Evolutionary conservation across 2,888 invertebrate genomes (phyloP), one percentile per base, ranked within the genome.

Genomic region (Pomacea canaliculata): DNA sequence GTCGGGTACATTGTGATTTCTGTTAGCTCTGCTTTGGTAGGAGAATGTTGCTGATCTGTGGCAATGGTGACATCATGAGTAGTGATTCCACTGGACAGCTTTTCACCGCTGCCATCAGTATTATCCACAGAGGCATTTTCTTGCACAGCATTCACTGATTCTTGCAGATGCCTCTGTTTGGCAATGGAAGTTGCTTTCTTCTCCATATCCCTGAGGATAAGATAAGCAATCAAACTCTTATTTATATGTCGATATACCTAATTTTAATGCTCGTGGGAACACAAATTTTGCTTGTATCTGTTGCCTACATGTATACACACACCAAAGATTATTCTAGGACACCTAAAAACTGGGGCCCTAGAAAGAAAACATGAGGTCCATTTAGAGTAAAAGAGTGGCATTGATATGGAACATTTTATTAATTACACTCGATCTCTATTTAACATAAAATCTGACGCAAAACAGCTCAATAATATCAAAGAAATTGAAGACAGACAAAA

Each of bases 1-100:
- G 83, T 85, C 46, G 86, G 85, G 71, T 85, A 83, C 73, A 85
- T 78, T 46, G 83, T 82, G 10, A 84, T 79, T 73, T 87, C 85
- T 27, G 72, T 77, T 72, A 74, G 60, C 16, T 73, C 71, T 18
- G 73, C 68, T 70, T 74, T 79, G 48, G 74, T 51, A 0, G 78
- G 78, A 1, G 76, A 75, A 13, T 76, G 78, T 12, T 76, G 78
- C 27, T 80, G 78, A n/a, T 80, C 74, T 19, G 74, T 71, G 4
- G 71, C 59, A 49, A 74, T 75, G n/a, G 72, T 77, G 49, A 78
- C 72, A 49, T 76, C 73, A 23, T 77, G 77, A 27, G 78, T 59
- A 7, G 46, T 62, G 0, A 73, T 72, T 10, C 66, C 62, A 60
- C 75, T 76, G 16, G 56, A 23, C 18, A 69, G 71, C 60, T 23